Conservation (phyloP, 2,113 vertebrate genomes). For the Beaufortia kweichowensis region DNA sequence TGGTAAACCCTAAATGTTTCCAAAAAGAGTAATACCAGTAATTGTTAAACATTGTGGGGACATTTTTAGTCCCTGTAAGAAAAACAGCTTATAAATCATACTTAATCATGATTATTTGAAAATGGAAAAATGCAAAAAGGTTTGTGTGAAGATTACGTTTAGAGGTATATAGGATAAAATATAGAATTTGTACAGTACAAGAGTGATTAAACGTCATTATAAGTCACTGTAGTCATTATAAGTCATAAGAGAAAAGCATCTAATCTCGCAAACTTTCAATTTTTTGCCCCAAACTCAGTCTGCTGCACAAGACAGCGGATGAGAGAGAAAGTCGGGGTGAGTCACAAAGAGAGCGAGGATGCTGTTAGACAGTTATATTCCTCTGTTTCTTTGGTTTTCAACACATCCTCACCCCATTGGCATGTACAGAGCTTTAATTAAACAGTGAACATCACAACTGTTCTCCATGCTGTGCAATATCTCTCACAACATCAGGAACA, state of each 20-base stretch:
- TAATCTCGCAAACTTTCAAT: background rate
- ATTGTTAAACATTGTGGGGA: no score
- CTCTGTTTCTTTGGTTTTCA: background rate
- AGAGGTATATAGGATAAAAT: no score
- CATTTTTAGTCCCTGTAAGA: no score
- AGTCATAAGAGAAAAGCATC: background rate
- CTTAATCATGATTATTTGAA: no score
- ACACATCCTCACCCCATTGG: conserved; percentile 1
- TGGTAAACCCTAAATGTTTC: no score
- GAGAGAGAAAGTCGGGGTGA: conserved; percentile 38
- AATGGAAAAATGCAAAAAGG: no score
- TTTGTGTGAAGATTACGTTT: no score
- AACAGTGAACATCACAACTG: background rate
- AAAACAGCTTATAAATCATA: no score
- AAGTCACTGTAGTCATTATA: no score
- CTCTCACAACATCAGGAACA: conserved; percentile 31
- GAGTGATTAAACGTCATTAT: no score
- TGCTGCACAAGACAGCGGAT: background rate
- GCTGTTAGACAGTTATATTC: conserved; percentile 17
- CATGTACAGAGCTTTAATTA: conserved; percentile 41
- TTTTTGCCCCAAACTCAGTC: background rate
- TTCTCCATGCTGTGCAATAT: background rate
- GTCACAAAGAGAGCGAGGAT: background rate
- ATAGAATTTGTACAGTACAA: no score
- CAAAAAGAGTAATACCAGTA: no score